A percentile compares a stretch with the other conserved stretches of the same genome.
Evolutionary conservation across 2,797 vertebrate species (phyloP).

Genomic region (Harpagifer antarcticus): DNA sequence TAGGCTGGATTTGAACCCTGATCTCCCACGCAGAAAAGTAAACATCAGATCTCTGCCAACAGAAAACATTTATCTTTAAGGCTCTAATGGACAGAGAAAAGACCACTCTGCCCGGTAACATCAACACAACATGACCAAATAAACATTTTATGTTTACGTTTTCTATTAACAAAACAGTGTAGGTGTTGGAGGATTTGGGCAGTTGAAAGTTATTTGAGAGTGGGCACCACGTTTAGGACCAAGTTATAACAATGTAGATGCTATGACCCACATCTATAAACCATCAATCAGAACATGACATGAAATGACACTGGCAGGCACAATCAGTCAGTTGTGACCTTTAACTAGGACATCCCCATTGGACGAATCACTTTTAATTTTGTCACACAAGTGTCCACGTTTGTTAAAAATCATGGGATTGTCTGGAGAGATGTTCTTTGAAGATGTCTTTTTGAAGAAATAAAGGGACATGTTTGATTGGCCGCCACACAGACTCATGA

Average conservation of each 20-base stretch:
- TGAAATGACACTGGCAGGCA: neutral
- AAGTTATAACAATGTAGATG: neutral
- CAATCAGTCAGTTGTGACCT: conserved; percentile 7
- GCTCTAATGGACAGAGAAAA: conserved; percentile 34
- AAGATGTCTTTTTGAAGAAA: conserved; percentile 20
- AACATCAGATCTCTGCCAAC: conserved; percentile 44
- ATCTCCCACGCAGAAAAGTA: conserved; percentile 52
- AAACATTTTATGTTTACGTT: conserved; percentile 5
- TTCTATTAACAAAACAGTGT: neutral
- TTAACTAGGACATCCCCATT: neutral
- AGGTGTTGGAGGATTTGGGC: neutral
- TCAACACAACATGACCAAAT: conserved; percentile 9
- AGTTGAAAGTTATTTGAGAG: neutral
- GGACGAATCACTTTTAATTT: neutral
- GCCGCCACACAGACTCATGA: conserved; percentile 17
- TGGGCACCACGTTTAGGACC: neutral
- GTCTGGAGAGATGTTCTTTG: neutral
- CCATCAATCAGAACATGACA: neutral
- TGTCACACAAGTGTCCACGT: conserved; percentile 1
- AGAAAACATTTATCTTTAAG: conserved; percentile 45
- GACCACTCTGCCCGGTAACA: conserved; percentile 9
- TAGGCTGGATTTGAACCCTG: conserved; percentile 48
- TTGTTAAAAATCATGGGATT: conserved; percentile 2
- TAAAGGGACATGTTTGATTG: conserved; percentile 24
- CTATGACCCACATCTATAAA: neutral